Evolutionary conservation across 2,888 invertebrate species (phyloP).

Genomic region (Auanema sp.): DNA sequence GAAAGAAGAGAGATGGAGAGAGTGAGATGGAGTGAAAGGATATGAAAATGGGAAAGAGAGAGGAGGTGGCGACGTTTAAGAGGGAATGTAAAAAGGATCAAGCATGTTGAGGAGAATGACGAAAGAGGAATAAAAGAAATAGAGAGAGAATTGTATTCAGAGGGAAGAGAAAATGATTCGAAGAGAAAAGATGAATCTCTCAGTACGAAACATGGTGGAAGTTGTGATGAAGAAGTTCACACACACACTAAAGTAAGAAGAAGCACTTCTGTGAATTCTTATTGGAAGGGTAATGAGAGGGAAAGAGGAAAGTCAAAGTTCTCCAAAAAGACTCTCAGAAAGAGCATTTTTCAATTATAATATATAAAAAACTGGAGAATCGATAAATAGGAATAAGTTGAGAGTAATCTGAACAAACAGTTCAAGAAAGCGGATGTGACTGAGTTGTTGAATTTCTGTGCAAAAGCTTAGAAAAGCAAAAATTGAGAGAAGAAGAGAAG

Average conservation of each 20-base stretch:
- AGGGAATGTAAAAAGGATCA: constrained; percentile 15
- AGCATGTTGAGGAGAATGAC: constrained; percentile 21
- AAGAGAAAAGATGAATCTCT: constrained; percentile 9
- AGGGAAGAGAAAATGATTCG: constrained; percentile 16
- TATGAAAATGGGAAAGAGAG: constrained; percentile 15
- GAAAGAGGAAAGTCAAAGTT: no score
- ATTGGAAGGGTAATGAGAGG: no score
- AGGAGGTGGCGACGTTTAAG: constrained; percentile 12
- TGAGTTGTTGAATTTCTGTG: no score
- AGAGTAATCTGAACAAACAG: no score
- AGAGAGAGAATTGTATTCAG: constrained; percentile 25
- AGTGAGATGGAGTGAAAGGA: constrained; percentile 10
- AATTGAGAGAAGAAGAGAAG: no score
- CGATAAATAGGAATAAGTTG: neutral
- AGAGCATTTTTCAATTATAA: no score
- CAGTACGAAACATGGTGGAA: constrained; percentile 9
- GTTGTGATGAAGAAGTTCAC: constrained; percentile 7
- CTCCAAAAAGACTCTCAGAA: no score
- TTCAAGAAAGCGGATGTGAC: no score
- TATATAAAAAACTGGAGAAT: constrained; percentile 2
- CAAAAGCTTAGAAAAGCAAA: no score
- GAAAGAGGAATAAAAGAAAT: constrained; percentile 10
- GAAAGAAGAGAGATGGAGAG: constrained; percentile 3
- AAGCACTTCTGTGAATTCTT: constrained; percentile 12
- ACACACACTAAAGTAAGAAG: neutral